Conservation (phyloP, 2,113 vertebrate genomes). For the Zosterops japonicus region DNA sequence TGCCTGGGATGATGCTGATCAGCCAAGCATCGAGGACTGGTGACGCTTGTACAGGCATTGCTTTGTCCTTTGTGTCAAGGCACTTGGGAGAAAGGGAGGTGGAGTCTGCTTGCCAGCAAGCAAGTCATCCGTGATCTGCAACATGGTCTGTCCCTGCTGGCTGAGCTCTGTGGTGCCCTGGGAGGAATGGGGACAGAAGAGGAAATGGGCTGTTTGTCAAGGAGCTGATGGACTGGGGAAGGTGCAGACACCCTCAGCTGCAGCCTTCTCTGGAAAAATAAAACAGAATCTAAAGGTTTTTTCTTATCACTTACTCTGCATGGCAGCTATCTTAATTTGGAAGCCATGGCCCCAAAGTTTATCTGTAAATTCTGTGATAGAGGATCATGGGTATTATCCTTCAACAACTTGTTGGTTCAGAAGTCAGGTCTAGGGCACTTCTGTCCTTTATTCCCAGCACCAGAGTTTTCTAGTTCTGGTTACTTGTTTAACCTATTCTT, state of each 20-base stretch:
- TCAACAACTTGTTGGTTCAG: neutral
- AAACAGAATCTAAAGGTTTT: neutral
- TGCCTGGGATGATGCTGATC: neutral
- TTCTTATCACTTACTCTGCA: neutral
- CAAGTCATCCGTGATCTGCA: neutral
- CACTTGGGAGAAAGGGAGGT: neutral
- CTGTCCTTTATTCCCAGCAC: neutral
- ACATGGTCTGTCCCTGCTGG: rapidly evolving
- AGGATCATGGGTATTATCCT: neutral
- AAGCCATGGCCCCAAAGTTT: neutral
- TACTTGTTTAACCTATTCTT: neutral
- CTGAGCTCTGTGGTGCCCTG: neutral
- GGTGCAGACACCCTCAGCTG: neutral
- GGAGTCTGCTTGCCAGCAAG: neutral
- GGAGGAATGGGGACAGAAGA: neutral
- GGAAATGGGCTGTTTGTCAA: neutral
- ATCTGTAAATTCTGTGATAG: neutral
- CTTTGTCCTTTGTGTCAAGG: slow-evolving; percentile 37
- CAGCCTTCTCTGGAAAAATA: neutral
- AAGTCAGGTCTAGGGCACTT: neutral
- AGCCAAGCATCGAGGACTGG: neutral
- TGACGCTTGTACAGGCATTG: neutral
- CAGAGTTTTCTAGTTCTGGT: neutral
- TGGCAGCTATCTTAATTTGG: neutral
- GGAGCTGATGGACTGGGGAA: neutral